Evolutionary conservation across 2,797 vertebrate genomes (phyloP), one percentile per base, ranked within the genome.

Genomic region (Buceros bicornis): DNA sequence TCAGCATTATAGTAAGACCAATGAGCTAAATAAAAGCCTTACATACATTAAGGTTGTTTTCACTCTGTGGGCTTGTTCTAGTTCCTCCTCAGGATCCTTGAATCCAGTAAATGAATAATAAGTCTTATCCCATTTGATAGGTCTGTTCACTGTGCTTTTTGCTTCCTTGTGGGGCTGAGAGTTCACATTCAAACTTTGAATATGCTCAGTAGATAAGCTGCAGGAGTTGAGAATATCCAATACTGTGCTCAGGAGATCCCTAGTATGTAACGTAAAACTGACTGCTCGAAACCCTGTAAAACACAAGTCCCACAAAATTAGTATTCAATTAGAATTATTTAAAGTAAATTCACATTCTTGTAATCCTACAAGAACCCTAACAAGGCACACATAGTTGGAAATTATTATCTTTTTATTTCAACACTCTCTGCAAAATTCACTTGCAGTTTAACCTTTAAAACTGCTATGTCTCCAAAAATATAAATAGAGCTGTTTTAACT

Each of bases 61-160:
- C 74, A 98, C 92, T 97, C 97, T 98, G 17, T 96, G 98, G 93
- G 98, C 98, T 96, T 99, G 99, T 91, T 99, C 98, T n/a, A 99
- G 96, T 89, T 99, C 99, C 97, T 99, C 98, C 50, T 99, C 99
- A 18, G 99, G 99, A 97, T 99, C 99, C 96, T 97, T 99, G 98
- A 99, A 99, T 82, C 99, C 99, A 76, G 99, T 99, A 95, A 99
- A 99, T 17, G 98, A 97, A 85, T 99, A 99, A 7, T 99, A 99
- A 35, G 98, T 99, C 96, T 99, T 99, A 97, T 99, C 98, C 99
- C 99, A 99, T 89, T 98, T 99, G 96, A 99, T 99, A 37, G 99
- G 99, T 87, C 99, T 98, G 97, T 98, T 98, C 80, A 99, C 98
- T 12, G 96, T 73, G 45, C 85, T 85, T 73, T 90, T 98, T 11